A percentile compares a stretch with the other conserved stretches of the same genome.
These are phyloP conservation scores for Hirtodrosophila trivittata DNA, from an alignment of 2,888 invertebrate genomes.

Conservation along the genomic window DNA sequence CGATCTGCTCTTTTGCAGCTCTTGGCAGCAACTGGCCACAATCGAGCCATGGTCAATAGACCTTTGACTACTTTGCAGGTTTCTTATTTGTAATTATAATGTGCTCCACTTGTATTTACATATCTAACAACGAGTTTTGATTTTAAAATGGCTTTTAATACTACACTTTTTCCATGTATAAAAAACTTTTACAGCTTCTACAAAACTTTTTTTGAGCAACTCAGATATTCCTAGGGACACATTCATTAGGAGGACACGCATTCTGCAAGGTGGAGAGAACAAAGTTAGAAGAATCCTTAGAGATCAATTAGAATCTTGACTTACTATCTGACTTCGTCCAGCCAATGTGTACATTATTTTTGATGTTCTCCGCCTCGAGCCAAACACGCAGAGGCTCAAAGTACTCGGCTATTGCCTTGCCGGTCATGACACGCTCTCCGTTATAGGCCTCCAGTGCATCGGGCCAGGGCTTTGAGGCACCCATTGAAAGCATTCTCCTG, in stretches of 20 bases:
- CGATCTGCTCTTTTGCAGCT: constrained; percentile 43
- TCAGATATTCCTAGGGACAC: constrained; percentile 3
- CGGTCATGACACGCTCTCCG: constrained; percentile 90
- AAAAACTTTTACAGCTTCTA: constrained; percentile 16
- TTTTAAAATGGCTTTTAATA: constrained; percentile 46
- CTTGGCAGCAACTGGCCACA: constrained; percentile 37
- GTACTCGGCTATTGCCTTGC: constrained; percentile 90
- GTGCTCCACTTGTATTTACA: constrained; percentile 24
- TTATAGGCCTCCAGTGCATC: constrained; percentile 93
- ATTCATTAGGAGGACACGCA: constrained; percentile 49
- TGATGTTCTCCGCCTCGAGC: constrained; percentile 89
- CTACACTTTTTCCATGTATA: constrained; percentile 27
- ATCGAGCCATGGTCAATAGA: constrained; percentile 23
- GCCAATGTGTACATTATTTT: constrained; percentile 87
- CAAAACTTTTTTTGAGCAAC: constrained; percentile 23
- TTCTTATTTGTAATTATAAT: constrained; percentile 59
- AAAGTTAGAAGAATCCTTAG: neutral
- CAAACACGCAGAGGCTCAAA: constrained; percentile 91
- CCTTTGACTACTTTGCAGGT: neutral
- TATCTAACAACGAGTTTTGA: constrained; percentile 21
- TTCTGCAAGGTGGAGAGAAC: constrained; percentile 44
- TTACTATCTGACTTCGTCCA: constrained; percentile 85
- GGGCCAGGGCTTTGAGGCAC: constrained; percentile 91
- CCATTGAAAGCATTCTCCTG: constrained; percentile 89
- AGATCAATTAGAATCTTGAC: constrained; percentile 13